Conservation (phyloP, 2,888 invertebrate species). For the Andrena dorsata region DNA sequence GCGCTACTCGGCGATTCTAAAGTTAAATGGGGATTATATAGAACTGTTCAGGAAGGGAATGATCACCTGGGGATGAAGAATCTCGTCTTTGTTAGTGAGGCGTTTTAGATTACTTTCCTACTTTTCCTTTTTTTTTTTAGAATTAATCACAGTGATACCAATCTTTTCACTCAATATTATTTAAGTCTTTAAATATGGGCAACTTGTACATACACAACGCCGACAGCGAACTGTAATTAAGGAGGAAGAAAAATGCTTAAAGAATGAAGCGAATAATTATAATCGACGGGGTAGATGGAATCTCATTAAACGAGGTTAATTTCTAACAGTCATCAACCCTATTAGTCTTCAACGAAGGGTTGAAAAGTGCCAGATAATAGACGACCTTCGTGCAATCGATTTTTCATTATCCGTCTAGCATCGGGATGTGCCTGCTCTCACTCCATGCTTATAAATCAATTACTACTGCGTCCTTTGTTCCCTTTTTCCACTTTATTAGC, state of each 20-base stretch:
- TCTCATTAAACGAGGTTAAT: constrained; percentile 20
- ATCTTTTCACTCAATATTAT: too few relatives aligned
- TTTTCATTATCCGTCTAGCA: constrained; percentile 48
- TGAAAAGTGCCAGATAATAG: background rate
- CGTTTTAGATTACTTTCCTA: too few relatives aligned
- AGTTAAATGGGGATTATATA: too few relatives aligned
- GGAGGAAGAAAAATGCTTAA: background rate
- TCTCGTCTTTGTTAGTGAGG: too few relatives aligned
- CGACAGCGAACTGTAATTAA: background rate
- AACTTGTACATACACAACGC: too few relatives aligned
- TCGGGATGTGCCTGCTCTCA: constrained; percentile 21
- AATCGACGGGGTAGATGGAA: background rate
- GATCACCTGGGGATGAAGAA: too few relatives aligned
- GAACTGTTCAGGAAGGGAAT: too few relatives aligned
- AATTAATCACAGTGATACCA: too few relatives aligned
- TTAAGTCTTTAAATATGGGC: too few relatives aligned
- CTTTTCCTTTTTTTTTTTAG: too few relatives aligned
- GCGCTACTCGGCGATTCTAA: too few relatives aligned
- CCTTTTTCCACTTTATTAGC: constrained; percentile 21
- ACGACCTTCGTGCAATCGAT: constrained; percentile 23
- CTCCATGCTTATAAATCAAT: constrained; percentile 27
- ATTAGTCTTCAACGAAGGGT: constrained; percentile 3
- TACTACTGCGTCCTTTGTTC: background rate
- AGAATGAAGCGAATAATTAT: background rate
- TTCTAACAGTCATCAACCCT: background rate